Conservation (phyloP, 2,797 vertebrate species). For the Pempheris klunzingeri region DNA sequence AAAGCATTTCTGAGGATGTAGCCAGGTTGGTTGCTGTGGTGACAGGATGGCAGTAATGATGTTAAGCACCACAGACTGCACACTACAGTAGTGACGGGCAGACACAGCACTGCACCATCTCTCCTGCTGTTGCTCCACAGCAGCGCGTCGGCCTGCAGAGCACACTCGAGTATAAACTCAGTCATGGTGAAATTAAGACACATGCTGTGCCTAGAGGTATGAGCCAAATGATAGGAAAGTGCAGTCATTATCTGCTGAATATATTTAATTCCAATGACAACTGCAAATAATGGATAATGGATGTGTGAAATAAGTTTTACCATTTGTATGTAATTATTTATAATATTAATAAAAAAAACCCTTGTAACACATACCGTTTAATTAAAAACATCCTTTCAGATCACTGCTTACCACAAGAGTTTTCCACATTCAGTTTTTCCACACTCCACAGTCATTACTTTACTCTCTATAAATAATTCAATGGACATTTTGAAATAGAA, state of each 20-base stretch:
- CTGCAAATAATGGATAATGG: background rate
- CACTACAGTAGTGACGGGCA: slow-evolving; percentile 61
- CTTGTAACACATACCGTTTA: background rate
- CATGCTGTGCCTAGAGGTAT: background rate
- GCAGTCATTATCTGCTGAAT: background rate
- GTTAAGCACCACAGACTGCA: slow-evolving; percentile 73
- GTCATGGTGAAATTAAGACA: slow-evolving; percentile 44
- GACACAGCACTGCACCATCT: slow-evolving; percentile 67
- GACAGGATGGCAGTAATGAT: slow-evolving; percentile 74
- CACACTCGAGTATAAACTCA: slow-evolving; percentile 20
- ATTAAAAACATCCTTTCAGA: background rate
- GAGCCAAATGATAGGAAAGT: slow-evolving; percentile 11
- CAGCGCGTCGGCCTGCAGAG: slow-evolving; percentile 29
- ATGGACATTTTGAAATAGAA: background rate
- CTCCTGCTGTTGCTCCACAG: slow-evolving; percentile 37
- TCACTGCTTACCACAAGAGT: background rate
- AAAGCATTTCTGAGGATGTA: slow-evolving; percentile 69
- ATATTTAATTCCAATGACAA: background rate
- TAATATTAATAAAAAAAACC: background rate
- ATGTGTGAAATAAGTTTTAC: background rate
- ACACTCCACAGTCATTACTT: background rate
- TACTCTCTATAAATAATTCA: background rate
- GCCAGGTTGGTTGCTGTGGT: slow-evolving; percentile 78
- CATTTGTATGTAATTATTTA: background rate
- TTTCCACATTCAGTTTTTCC: background rate